phyloP scores from a whole-genome alignment of 2,113 vertebrate genomes.

The Microtus oregoni region DNA sequence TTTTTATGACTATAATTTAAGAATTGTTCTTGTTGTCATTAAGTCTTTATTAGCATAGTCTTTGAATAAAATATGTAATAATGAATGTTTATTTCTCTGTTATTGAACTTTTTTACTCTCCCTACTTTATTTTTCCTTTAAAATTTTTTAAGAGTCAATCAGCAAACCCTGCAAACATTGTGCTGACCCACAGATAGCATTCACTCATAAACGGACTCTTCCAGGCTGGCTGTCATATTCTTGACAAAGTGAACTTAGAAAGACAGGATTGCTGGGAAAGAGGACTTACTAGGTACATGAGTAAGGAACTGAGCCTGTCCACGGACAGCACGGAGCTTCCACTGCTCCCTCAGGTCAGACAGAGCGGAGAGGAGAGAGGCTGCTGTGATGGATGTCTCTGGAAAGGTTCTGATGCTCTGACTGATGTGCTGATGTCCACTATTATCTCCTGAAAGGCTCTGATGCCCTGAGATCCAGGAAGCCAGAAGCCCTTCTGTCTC shows the following conservation, averaged over 20 bases:
- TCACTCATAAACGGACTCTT: not conserved
- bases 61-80: not conserved
- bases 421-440: not conserved
- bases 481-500: not conserved
- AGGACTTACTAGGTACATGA: not conserved
- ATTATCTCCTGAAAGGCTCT: not conserved
- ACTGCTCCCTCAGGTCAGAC: slow-evolving; percentile 29
- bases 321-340: not conserved
- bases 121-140: not conserved
- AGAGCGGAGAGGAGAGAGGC: not conserved
- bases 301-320: slow-evolving; percentile 33
- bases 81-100: not conserved
- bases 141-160: not conserved
- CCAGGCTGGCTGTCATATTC: not conserved
- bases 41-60: not conserved
- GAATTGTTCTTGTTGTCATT: not conserved
- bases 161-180: not conserved
- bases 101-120: not conserved
- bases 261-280: not conserved
- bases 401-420: not conserved
- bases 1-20: slow-evolving; percentile 30
- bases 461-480: not conserved
- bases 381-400: slow-evolving; percentile 40
- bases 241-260: slow-evolving; percentile 5
- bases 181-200: not conserved